Base-by-base conservation (phyloP, 2,888 invertebrate genomes). In the Carabus problematicus region DNA sequence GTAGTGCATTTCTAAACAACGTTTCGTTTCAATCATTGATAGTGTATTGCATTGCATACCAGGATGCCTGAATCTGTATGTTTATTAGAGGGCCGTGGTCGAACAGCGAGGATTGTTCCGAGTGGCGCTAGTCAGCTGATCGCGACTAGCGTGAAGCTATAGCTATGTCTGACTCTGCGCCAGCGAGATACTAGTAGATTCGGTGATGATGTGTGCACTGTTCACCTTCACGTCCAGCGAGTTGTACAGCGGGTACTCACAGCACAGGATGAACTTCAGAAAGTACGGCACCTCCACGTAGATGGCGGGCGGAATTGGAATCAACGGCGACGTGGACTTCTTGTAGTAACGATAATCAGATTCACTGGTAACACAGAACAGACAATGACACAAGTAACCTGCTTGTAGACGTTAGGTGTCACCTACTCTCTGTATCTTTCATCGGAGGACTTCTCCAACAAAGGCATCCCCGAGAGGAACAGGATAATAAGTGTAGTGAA, bases 401-500 rank as follows among this genome's bases (percentile, higher is more conserved):
- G n/a, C n/a, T 1, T 45, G 7, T 45, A 14, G 11, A 12, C 42
- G 42, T 8, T 69, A 56, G 11, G 12, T 11, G 56, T 55, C 70
- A 84, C 88, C 86, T 82, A 90, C 92, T 93, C 92, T 85, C 91
- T 88, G 78, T 93, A 95, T 83, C 93, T 91, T 78, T 94, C 93
- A 82, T 96, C 95, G 56, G 95, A 89, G 72, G 92, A 91, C 79
- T 91, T 88, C 83, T 96, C 96, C 72, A 95, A 85, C 71, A 94
- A 82, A 19, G 96, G 96, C 81, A 96, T 94, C 60, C 96, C 96
- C 66, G 95, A 95, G 76, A 96, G 85, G 82, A 95, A 95, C 63
- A 96, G 84, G 76, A 96, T 92, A 72, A 95, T 95, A 73, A 92
- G 83, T 12, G 91, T 91, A 18, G 93, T 95, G 81, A 96, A 96